These are phyloP conservation scores for Anastrepha obliqua DNA, from an alignment of 1,140 invertebrate species.

Conservation along the genomic window DNA sequence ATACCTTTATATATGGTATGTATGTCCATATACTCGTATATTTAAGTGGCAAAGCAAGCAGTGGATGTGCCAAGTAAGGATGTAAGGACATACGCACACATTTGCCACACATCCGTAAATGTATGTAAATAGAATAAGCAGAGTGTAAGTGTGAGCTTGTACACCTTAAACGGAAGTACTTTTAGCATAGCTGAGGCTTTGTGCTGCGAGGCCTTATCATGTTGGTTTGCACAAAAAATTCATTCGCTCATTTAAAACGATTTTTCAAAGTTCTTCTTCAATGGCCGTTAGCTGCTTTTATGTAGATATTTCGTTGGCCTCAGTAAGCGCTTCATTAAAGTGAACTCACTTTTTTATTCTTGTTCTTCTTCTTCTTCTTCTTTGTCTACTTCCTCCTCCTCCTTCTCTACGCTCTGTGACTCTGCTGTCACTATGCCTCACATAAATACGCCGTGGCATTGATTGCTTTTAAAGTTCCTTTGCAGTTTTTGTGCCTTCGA, in stretches of 20 bases:
- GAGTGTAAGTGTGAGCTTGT: not conserved
- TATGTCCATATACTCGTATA: not conserved
- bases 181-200: not conserved
- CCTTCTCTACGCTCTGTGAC: no score
- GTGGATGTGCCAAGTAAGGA: no score
- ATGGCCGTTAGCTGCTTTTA: not conserved
- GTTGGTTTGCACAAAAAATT: not conserved
- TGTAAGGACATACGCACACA: not conserved
- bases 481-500: not conserved
- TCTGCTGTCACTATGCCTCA: not conserved
- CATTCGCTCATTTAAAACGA: slow-evolving; percentile 1
- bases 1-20: no score
- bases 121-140: not conserved
- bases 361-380: not conserved
- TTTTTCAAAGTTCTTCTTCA: slow-evolving; percentile 36
- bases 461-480: slow-evolving; percentile 31
- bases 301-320: not conserved
- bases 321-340: no score
- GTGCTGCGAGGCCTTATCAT: not conserved
- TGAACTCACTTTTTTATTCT: no score
- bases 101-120: not conserved
- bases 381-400: not conserved
- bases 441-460: not conserved
- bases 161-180: slow-evolving; percentile 9
- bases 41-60: slow-evolving; percentile 18